Evolutionary conservation across 2,113 vertebrate species (phyloP), one percentile per base, ranked within the genome.

Genomic region (Platysternon megacephalum): DNA sequence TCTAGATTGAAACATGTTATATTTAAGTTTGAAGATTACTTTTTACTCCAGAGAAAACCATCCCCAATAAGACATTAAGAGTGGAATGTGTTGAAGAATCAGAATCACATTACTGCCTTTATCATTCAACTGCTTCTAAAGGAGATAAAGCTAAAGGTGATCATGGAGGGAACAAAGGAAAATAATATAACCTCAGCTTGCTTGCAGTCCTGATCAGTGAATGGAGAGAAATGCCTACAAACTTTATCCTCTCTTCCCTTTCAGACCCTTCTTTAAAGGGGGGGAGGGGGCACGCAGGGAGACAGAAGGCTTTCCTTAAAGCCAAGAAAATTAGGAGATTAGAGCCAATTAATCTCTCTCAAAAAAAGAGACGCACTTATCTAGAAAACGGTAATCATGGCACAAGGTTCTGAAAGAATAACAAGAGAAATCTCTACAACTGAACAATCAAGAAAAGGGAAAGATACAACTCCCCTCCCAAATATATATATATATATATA

Each of bases 101-200:
- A 65, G 48, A 82, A 82, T 24, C 79, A 49, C 3, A 0, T 82
- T 83, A 5, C 4, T 56, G 72, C 26, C 35, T 94, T 51, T 3
- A 79, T 10, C 26, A 55, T 0, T 72, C 81, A 44, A 86, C 29
- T 13, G 46, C 9, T 26, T 0, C 0, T 11, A 74, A 35, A 9
- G 0, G 14, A 39, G 79, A 85, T 29, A 79, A 42, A 79, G 32
- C 78, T 85, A 80, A 89, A 88, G 19, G 22, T 6, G 22, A 35
- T n/a, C 80, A 46, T 4, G 1, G 42, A 5, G 24, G 16, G 14
- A 44, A 44, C 17, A 24, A 53, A 9, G 76, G 19, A 52, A 42
- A 3, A 87, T 28, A 8, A 72, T 8, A 8, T 11, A 53, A 0
- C 0, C 74, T 88, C 1, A 1, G 42, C 28, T 46, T 84, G 24